These are phyloP conservation scores for Silvanus unidentatus DNA, from an alignment of 2,888 invertebrate species.

Conservation along the genomic window DNA sequence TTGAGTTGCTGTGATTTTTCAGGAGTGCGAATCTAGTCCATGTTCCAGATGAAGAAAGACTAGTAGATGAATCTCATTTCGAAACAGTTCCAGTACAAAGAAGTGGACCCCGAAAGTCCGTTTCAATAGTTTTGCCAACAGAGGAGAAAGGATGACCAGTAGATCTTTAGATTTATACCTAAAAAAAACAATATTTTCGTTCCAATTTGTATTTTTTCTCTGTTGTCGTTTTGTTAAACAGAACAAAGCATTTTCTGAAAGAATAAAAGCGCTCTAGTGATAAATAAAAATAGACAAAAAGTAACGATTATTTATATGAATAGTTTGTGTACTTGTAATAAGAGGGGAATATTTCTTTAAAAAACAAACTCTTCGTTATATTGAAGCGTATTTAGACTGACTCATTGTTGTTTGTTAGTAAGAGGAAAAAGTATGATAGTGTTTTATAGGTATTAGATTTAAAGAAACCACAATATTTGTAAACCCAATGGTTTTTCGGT, in stretches of 20 bases:
- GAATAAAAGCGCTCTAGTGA: too few species aligned
- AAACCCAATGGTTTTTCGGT: too few species aligned
- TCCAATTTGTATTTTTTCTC: too few species aligned
- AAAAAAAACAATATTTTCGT: neutral
- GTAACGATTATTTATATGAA: too few species aligned
- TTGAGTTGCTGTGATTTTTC: too few species aligned
- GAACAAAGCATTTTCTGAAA: too few species aligned
- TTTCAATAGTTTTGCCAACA: conserved; percentile 55
- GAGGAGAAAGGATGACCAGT: conserved; percentile 51
- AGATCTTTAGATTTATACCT: conserved; percentile 24
- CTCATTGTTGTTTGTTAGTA: neutral
- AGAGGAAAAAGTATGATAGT: neutral
- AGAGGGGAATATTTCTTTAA: too few species aligned
- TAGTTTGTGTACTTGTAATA: too few species aligned
- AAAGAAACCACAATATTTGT: too few species aligned
- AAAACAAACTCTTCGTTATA: too few species aligned
- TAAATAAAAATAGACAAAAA: too few species aligned
- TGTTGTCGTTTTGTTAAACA: too few species aligned
- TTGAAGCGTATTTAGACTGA: conserved; percentile 1
- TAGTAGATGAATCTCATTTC: conserved; percentile 37
- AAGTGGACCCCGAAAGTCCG: conserved; percentile 48
- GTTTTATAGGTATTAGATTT: neutral
- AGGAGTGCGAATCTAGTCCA: conserved; percentile 43
- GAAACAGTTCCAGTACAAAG: conserved; percentile 35
- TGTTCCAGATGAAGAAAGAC: conserved; percentile 41